Base-by-base conservation (phyloP, 2,888 invertebrate species). In the Nephrotoma guestfalica region DNA sequence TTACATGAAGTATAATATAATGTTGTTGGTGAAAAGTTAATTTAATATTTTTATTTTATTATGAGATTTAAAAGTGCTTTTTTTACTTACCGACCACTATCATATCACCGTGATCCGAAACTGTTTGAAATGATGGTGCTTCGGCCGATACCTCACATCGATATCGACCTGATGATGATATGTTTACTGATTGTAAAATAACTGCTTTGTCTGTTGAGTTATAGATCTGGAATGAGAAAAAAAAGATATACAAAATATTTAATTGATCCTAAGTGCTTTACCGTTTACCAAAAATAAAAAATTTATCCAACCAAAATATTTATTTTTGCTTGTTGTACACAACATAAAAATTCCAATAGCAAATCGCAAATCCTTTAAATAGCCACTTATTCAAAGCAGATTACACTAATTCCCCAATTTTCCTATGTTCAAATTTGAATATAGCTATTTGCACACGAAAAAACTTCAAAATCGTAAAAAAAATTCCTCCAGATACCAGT, bases 101-200 rank as follows among this genome's bases (percentile, higher is more conserved):
- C 94, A 95, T 94, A 89, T 94, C 93, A 88, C 93, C 93, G 89
- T 93, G 93, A 89, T 94, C 94, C 85, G 93, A 93, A 88, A 95
- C 94, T 86, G 95, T 95, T 90, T 94, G 93, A 90, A 95, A 95
- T 88, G 93, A 93, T 85, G 95, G 95, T 85, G 95, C 94, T 90
- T 95, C 95, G 71, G 94, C 95, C 87, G 94, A 94, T 88, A 95
- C 94, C 90, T 95, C 95, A 90, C 95, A 95, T 88, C 94, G 93
- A 91, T 94, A 95, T 87, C 93, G 91, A 86, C 95, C 95, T 84
- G 94, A 92, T 88, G 94, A 93, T 88, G 93, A 92, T 87, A 95
- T 92, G 90, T 94, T 94, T 89, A 95, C 94, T 88, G 93, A 93
- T 89, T 93, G 93, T 89, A 95, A 91, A 88, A 93, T 93, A 87